These are phyloP conservation scores for Alaudala cheleensis DNA, from an alignment of 2,113 vertebrate genomes.

Conservation along the genomic window DNA sequence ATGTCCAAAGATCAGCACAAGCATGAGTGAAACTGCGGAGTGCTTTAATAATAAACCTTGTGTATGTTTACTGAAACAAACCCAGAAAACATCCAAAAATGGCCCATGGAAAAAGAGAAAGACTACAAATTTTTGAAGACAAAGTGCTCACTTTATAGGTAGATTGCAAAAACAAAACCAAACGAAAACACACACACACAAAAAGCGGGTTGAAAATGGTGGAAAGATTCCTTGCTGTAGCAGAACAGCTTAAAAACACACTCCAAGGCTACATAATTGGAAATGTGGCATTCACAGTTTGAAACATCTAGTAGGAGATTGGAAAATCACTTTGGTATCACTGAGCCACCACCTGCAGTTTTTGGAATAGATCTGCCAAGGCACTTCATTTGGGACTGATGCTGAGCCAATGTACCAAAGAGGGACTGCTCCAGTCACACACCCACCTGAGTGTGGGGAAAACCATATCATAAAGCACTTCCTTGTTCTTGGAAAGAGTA, in stretches of 20 bases:
- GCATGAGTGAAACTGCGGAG: background rate
- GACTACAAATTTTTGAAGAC: background rate
- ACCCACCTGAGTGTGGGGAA: background rate
- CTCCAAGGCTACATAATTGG: background rate
- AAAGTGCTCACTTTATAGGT: background rate
- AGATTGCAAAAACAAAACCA: background rate
- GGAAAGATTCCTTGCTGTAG: background rate
- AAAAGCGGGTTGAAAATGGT: background rate
- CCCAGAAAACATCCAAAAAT: background rate
- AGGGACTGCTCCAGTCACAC: background rate
- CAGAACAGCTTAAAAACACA: background rate
- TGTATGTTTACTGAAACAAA: background rate
- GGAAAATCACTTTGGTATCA: conserved; percentile 10
- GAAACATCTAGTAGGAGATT: background rate
- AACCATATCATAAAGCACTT: background rate
- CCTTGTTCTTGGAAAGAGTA: background rate
- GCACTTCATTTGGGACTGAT: background rate
- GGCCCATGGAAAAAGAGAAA: background rate
- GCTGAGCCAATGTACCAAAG: background rate
- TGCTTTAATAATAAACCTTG: background rate
- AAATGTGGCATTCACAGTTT: background rate
- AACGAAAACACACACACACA: background rate
- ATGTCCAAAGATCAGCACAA: background rate
- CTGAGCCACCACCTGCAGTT: background rate
- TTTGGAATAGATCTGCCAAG: background rate